Percentiles rank a stretch among this genome's conserved stretches.
Evolutionary conservation across 2,113 vertebrate genomes (phyloP).

Genomic region (Leucopternis melanops): DNA sequence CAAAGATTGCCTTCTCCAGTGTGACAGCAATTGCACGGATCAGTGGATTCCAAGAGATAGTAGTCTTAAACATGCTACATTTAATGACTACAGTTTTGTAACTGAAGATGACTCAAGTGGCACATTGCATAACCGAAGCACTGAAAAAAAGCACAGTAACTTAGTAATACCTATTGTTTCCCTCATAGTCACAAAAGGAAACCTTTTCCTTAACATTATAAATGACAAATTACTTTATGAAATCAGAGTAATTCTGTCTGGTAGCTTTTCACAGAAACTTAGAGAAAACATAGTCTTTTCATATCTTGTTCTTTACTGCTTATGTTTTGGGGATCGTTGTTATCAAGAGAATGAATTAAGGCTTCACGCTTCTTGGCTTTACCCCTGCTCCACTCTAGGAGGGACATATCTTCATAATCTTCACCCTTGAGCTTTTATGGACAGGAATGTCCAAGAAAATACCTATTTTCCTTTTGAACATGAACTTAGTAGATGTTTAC

Average conservation of each 20-base stretch:
- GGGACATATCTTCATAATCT: not conserved
- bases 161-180: not conserved
- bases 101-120: not conserved
- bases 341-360: not conserved
- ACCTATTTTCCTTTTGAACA: not conserved
- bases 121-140: not conserved
- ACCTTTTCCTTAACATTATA: not conserved
- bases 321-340: not conserved
- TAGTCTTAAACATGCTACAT: slow-evolving; percentile 3
- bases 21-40: slow-evolving; percentile 25
- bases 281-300: not conserved
- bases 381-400: not conserved
- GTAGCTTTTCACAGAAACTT: not conserved
- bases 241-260: not conserved
- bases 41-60: not conserved
- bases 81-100: slow-evolving; percentile 40
- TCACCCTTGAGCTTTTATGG: not conserved
- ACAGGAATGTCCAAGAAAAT: not conserved
- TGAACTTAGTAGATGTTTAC: not conserved
- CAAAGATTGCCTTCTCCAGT: slow-evolving; percentile 23
- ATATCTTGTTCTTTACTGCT: not conserved
- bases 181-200: not conserved
- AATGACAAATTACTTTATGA: not conserved
- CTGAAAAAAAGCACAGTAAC: not conserved
- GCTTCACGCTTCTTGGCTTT: not conserved